Evolutionary conservation across 2,888 invertebrate species (phyloP).

Genomic region (Polyommatus iphigenia): DNA sequence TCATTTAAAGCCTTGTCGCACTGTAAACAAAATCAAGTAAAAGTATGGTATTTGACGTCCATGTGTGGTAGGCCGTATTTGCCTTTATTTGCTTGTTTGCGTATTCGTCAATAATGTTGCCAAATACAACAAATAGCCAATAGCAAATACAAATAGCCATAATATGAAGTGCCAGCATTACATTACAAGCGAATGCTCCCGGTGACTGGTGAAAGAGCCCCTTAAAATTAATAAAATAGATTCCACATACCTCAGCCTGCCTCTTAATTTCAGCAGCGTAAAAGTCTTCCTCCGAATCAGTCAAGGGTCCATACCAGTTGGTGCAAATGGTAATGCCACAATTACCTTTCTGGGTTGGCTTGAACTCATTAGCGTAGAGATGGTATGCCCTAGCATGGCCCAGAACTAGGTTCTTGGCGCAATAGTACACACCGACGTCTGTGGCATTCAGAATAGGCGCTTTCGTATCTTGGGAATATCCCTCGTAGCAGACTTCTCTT

Average conservation of each 20-base stretch:
- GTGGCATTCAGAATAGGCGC: slow-evolving; percentile 61
- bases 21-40: too few relatives aligned
- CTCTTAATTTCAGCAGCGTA: slow-evolving; percentile 51
- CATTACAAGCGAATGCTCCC: too few relatives aligned
- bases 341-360: slow-evolving; percentile 56
- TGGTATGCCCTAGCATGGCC: slow-evolving; percentile 81
- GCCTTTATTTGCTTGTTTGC: too few relatives aligned
- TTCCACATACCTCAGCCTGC: slow-evolving; percentile 45
- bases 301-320: slow-evolving; percentile 36
- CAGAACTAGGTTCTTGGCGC: slow-evolving; percentile 73
- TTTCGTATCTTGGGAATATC: slow-evolving; percentile 62
- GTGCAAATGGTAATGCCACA: slow-evolving; percentile 26
- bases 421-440: slow-evolving; percentile 75
- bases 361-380: slow-evolving; percentile 63
- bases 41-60: too few relatives aligned
- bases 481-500: slow-evolving; percentile 59
- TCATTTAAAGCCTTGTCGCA: too few relatives aligned
- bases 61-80: too few relatives aligned
- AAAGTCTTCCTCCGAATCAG: slow-evolving; percentile 53
- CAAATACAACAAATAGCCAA: too few relatives aligned
- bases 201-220: too few relatives aligned
- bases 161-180: too few relatives aligned
- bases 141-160: too few relatives aligned
- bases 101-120: too few relatives aligned
- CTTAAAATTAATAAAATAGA: too few relatives aligned